Evolutionary conservation across 2,797 vertebrate genomes (phyloP), one percentile per base, ranked within the genome.

Genomic region (Aselliscus stoliczkanus): DNA sequence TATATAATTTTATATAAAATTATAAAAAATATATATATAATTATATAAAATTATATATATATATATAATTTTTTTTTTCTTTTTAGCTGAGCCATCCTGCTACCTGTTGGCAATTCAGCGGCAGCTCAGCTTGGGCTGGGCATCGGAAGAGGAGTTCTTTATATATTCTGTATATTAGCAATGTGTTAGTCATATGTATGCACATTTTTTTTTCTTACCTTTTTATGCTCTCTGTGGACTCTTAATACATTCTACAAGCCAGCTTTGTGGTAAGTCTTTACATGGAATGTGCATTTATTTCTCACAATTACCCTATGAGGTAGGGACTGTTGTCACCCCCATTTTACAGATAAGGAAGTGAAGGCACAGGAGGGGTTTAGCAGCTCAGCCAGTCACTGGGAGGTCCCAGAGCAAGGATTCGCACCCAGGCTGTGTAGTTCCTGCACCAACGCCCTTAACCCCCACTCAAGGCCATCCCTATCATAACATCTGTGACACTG

Each of bases 81-180:
- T n/a, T n/a, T n/a, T n/a, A n/a, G n/a, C n/a, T n/a, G n/a, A n/a
- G n/a, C n/a, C n/a, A n/a, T n/a, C n/a, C n/a, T n/a, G n/a, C n/a
- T n/a, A n/a, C n/a, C n/a, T n/a, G n/a, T n/a, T n/a, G n/a, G n/a
- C n/a, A n/a, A n/a, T n/a, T n/a, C n/a, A n/a, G n/a, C n/a, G n/a
- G n/a, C n/a, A n/a, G n/a, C n/a, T n/a, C n/a, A n/a, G n/a, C n/a
- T n/a, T n/a, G n/a, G n/a, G n/a, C n/a, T n/a, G n/a, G n/a, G n/a
- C n/a, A n/a, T n/a, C n/a, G n/a, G n/a, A 44, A n/a, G 34, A 81
- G 50, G 31, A 56, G 18, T 50, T 94, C 44, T 62, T 75, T 85
- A 42, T 31, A 58, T 50, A 25, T 58, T 37, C 37, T 56, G 8
- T 80, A 3, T 56, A 10, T 85, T 44, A 85, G 18, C 37, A 42